phyloP scores from a whole-genome alignment of 2,888 invertebrate species.

The Ophion costatus region DNA sequence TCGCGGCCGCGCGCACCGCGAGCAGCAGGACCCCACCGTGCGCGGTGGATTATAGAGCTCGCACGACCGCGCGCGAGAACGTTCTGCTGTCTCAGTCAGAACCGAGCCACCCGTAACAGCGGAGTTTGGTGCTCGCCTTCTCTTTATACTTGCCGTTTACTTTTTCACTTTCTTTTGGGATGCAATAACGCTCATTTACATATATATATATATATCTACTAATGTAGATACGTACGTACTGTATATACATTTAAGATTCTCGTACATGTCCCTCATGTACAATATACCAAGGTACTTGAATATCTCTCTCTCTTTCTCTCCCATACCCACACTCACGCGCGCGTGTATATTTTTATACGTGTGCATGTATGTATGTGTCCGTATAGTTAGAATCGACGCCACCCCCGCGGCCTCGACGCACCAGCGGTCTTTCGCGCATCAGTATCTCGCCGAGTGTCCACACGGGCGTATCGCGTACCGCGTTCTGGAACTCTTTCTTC shows the following conservation, averaged over 20 bases:
- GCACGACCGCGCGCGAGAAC: conserved; percentile 41
- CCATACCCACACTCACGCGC: background rate
- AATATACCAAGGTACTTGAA: background rate
- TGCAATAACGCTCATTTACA: conserved; percentile 12
- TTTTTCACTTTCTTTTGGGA: conserved; percentile 64
- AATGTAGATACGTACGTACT: conserved; percentile 30
- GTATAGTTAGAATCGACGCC: conserved; percentile 45
- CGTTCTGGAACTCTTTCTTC: conserved; percentile 31
- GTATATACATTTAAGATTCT: too few species aligned
- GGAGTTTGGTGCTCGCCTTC: conserved; percentile 46
- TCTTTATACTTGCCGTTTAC: conserved; percentile 52
- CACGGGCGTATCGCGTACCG: conserved; percentile 62
- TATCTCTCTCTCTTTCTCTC: background rate
- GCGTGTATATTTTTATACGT: conserved; percentile 3
- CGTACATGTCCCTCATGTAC: background rate
- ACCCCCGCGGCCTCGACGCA: conserved; percentile 63
- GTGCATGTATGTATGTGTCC: conserved; percentile 11
- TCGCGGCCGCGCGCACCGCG: background rate
- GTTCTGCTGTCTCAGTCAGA: conserved; percentile 78
- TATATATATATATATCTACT: background rate
- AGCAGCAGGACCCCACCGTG: background rate
- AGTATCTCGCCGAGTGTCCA: conserved; percentile 65
- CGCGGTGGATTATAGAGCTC: conserved; percentile 32
- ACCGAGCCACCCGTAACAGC: conserved; percentile 77
- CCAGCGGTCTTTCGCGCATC: conserved; percentile 62